Evolutionary conservation across 1,140 invertebrate genomes (phyloP), one percentile per base, ranked within the genome.

Genomic region (Trachymyrmex cornetzi): DNA sequence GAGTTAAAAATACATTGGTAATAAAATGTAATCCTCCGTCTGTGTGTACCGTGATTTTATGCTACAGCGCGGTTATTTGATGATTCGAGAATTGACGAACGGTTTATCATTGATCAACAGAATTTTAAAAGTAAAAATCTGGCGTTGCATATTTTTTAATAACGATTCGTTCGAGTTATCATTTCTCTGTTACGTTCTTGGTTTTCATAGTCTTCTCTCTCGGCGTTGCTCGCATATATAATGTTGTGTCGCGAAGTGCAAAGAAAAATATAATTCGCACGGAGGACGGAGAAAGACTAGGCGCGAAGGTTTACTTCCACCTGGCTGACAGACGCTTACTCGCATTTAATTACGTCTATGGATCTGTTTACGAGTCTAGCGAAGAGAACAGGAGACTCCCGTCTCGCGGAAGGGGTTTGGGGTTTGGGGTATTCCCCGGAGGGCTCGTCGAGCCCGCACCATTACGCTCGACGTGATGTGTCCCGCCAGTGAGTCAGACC

Each of bases 271-370:
- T 19, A 72, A 87, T 63, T 69, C 38, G 80, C n/a, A n/a, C 11
- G 22, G 6, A 66, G 30, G 57, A 82, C 16, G 24, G n/a, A 75
- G 82, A 89, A 61, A 55, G 85, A 77, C 44, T 71, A 72, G 66
- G 53, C 38, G 75, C 59, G 50, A 59, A 69, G n/a, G 85, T 14
- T 71, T 61, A 53, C 50, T 71, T 71, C 77, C 53, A 53, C 48
- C 63, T 77, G 30, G 64, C 30, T 71, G 85, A 61, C 55, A 69
- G 66, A 48, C 55, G 86, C 24, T 85, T 38, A 87, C 34, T 85
- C 69, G 86, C 81, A 75, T 87, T 87, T 87, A 87, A 87, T 87
- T 85, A 87, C 63, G 81, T 69, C 63, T 88, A 82, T 88, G 71
- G 75, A 88, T 86, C 71, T 81, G 69, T 75, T 77, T 85, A 75